Percentiles rank a stretch among this genome's conserved stretches.
phyloP scores from a whole-genome alignment of 1,140 invertebrate species.

The Drosophila obscura region DNA sequence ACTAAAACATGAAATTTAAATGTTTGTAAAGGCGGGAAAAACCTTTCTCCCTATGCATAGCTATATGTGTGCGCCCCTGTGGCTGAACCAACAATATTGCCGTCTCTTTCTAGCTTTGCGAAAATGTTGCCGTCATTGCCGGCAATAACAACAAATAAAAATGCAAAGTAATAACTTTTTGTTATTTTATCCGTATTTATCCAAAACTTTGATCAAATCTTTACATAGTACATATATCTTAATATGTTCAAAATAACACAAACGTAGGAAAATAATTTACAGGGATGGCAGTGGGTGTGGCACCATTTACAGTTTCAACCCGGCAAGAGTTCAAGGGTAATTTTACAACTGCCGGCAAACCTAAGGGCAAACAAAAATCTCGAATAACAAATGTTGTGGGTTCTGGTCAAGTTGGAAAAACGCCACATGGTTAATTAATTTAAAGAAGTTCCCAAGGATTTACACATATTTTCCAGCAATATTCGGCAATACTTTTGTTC shows the following conservation, averaged over 20 bases:
- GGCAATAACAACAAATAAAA: constrained; percentile 45
- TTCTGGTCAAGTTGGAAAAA: too few relatives aligned
- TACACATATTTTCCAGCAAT: constrained; percentile 20
- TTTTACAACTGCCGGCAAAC: constrained; percentile 48
- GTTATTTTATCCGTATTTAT: constrained; percentile 2
- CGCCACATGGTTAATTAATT: too few relatives aligned
- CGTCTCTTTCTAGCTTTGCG: constrained; percentile 29
- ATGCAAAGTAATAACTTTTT: constrained; percentile 14
- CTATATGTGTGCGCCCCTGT: constrained; percentile 21
- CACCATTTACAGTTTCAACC: constrained; percentile 39
- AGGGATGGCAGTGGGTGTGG: constrained; percentile 31
- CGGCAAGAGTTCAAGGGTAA: constrained; percentile 51
- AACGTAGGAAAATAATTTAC: not conserved
- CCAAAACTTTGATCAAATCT: constrained; percentile 2
- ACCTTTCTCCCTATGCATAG: constrained; percentile 7
- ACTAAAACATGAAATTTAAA: constrained; percentile 13
- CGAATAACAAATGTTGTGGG: not conserved
- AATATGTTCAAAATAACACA: too few relatives aligned
- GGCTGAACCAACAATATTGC: constrained; percentile 28
- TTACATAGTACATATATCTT: not conserved
- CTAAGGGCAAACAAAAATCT: constrained; percentile 40
- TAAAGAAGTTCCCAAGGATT: not conserved
- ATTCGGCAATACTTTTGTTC: constrained; percentile 44
- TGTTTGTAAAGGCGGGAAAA: constrained; percentile 31
- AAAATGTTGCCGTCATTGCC: constrained; percentile 39